A percentile compares a stretch with the other conserved stretches of the same genome.
These are phyloP conservation scores for Promerops cafer DNA, from an alignment of 2,113 vertebrate species.

Conservation along the genomic window DNA sequence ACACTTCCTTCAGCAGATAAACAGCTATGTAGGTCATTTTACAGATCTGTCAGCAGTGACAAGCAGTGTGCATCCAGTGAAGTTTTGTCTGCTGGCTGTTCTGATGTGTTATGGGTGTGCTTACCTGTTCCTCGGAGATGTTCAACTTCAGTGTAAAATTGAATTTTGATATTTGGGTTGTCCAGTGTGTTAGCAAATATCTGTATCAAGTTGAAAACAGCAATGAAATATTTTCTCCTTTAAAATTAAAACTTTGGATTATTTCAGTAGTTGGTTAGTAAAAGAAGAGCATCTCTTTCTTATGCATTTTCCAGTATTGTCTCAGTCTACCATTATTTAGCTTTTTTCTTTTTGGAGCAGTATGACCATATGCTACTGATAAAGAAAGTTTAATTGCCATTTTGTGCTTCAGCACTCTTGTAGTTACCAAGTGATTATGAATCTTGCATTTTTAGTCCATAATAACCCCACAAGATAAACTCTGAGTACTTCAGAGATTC, in stretches of 20 bases:
- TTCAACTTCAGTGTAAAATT: not conserved
- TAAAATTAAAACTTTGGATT: not conserved
- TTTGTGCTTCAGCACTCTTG: not conserved
- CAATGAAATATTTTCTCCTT: not conserved
- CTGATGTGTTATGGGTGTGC: not conserved
- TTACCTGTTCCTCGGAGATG: not conserved
- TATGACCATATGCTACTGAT: not conserved
- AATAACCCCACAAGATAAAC: not conserved
- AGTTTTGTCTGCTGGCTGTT: not conserved
- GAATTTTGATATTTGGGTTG: not conserved
- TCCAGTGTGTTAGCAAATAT: not conserved
- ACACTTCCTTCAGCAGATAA: not conserved
- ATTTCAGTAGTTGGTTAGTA: not conserved
- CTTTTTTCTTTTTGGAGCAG: not conserved
- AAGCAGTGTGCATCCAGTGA: not conserved
- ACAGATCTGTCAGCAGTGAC: not conserved
- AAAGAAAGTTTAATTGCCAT: constrained; percentile 9
- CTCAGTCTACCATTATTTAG: not conserved
- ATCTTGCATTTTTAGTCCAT: not conserved
- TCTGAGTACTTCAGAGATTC: not conserved
- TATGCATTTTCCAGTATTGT: not conserved
- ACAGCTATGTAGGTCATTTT: not conserved
- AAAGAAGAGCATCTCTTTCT: not conserved
- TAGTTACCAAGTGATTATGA: not conserved
- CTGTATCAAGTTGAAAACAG: not conserved